Percentiles rank a stretch among this genome's conserved stretches.
Evolutionary conservation across 2,113 vertebrate genomes (phyloP).

Genomic region (Festucalex cinctus): DNA sequence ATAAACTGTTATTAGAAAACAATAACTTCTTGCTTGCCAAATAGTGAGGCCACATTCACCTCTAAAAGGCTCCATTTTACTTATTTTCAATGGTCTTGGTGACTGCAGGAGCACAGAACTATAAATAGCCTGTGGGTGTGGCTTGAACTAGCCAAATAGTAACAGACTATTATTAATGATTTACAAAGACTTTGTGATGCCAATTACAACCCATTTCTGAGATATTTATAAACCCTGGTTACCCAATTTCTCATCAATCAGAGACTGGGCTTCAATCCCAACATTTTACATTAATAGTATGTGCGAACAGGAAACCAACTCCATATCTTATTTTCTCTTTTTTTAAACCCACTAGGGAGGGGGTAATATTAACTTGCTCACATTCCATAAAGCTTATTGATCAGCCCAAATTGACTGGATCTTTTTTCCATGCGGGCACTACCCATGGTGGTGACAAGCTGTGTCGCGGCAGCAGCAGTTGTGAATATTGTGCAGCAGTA

Average conservation of each 20-base stretch:
- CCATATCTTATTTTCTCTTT: not conserved
- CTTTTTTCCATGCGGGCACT: not conserved
- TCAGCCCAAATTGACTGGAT: constrained; percentile 23
- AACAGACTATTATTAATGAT: no score
- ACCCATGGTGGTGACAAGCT: constrained; percentile 11
- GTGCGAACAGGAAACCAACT: not conserved
- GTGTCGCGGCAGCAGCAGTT: not conserved
- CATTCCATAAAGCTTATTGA: constrained; percentile 37
- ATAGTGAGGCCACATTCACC: no score
- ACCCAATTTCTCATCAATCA: not conserved
- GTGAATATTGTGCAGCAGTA: not conserved
- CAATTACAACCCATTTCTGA: not conserved
- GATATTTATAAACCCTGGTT: not conserved
- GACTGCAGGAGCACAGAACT: no score
- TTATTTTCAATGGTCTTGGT: no score
- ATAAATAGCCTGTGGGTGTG: no score
- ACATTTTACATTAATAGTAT: no score
- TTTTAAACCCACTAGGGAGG: not conserved
- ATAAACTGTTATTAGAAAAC: no score
- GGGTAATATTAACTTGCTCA: not conserved
- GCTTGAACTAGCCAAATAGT: no score
- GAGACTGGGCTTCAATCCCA: not conserved
- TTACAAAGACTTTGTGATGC: not conserved
- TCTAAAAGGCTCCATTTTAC: no score
- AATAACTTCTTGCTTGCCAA: no score